A percentile compares a stretch with the other conserved stretches of the same genome.
Conservation (phyloP, 2,113 vertebrate genomes). For the Penelope pileata region DNA sequence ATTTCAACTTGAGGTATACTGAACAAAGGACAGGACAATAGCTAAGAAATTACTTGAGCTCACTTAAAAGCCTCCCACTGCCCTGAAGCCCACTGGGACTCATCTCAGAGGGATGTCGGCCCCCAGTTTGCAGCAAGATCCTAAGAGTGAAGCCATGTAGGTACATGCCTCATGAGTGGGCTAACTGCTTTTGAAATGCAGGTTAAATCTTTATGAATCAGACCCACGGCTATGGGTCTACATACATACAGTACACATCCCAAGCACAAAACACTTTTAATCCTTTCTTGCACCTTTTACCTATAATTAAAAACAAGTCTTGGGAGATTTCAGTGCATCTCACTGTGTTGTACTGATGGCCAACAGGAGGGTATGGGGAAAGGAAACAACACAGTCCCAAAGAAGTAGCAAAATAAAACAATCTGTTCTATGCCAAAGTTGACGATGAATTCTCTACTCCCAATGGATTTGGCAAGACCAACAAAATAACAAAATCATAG, state of each 20-base stretch:
- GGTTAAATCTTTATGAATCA: conserved; percentile 28
- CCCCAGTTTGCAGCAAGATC: not conserved
- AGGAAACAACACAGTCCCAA: not conserved
- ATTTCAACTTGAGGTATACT: not conserved
- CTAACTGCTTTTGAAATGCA: not conserved
- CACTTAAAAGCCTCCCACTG: not conserved
- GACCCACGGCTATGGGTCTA: not conserved
- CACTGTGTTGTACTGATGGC: not conserved
- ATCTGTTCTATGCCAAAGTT: not conserved
- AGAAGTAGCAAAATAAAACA: not conserved
- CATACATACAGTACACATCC: too few species aligned
- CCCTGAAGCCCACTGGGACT: not conserved
- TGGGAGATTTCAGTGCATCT: not conserved
- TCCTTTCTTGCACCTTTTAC: not conserved
- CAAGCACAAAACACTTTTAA: not conserved
- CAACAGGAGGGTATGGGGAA: not conserved
- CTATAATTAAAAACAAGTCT: not conserved
- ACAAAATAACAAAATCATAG: not conserved
- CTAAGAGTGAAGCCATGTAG: not conserved
- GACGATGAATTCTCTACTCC: not conserved
- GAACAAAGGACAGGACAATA: not conserved
- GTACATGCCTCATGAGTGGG: not conserved
- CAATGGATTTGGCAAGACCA: not conserved
- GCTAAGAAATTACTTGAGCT: not conserved
- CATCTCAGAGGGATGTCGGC: not conserved